Evolutionary conservation across 2,113 vertebrate species (phyloP).

Genomic region (Polypterus bichir): DNA sequence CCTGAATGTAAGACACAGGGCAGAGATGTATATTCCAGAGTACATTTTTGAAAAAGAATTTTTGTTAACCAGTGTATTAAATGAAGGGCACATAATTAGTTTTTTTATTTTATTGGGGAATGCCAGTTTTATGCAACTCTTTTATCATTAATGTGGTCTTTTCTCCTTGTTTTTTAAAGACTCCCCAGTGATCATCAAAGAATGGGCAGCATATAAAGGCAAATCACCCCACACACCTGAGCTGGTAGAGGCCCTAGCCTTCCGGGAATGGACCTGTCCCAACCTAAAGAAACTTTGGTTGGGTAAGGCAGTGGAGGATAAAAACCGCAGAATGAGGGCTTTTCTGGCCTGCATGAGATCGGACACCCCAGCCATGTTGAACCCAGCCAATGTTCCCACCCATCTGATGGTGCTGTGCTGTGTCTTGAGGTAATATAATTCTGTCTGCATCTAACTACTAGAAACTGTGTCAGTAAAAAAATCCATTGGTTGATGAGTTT

Average conservation of each 20-base stretch:
- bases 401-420: slow-evolving; percentile 91
- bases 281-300: slow-evolving; percentile 89
- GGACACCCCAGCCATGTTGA: slow-evolving; percentile 89
- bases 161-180: slow-evolving; percentile 38
- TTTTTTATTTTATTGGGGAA: not conserved
- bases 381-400: slow-evolving; percentile 79
- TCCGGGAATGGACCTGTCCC: slow-evolving; percentile 92
- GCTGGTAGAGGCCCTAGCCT: slow-evolving; percentile 84
- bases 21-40: no score
- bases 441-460: no score
- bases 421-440: slow-evolving; percentile 63
- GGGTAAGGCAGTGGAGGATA: slow-evolving; percentile 86
- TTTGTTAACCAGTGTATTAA: no score
- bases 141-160: not conserved
- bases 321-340: slow-evolving; percentile 87
- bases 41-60: no score
- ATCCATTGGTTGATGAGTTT: no score
- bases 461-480: no score
- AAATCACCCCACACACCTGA: slow-evolving; percentile 90
- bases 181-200: slow-evolving; percentile 78
- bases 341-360: slow-evolving; percentile 92
- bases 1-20: slow-evolving; percentile 56
- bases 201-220: slow-evolving; percentile 94
- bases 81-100: no score
- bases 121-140: not conserved